phyloP scores from a whole-genome alignment of 2,113 vertebrate genomes.

The Brachyhypopomus occidentalis region DNA sequence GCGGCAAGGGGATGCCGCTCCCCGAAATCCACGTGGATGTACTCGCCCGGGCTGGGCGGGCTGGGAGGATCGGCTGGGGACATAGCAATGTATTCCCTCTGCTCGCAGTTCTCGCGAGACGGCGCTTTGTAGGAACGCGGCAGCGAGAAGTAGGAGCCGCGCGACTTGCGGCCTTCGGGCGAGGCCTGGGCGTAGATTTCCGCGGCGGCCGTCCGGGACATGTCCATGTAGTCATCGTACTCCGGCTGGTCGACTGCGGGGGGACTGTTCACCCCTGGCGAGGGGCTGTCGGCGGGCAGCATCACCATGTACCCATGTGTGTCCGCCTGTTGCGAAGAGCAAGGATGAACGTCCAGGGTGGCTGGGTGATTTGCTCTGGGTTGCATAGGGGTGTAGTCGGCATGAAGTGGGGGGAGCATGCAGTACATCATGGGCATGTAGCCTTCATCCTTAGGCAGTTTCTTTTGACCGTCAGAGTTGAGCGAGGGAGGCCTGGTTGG shows the following conservation, averaged over 20 bases:
- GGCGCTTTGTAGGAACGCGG: slow-evolving; percentile 79
- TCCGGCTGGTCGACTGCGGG: slow-evolving; percentile 55
- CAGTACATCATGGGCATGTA: slow-evolving; percentile 93
- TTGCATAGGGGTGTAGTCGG: slow-evolving; percentile 58
- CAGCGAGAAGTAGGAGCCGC: slow-evolving; percentile 75
- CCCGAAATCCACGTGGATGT: slow-evolving; percentile 91
- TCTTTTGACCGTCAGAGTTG: slow-evolving; percentile 55
- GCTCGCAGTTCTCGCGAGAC: slow-evolving; percentile 59
- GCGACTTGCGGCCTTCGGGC: slow-evolving; percentile 65
- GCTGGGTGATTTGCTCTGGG: slow-evolving; percentile 74
- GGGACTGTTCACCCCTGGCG: slow-evolving; percentile 74
- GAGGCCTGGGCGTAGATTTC: slow-evolving; percentile 67
- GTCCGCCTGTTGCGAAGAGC: slow-evolving; percentile 82
- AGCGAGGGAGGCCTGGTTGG: slow-evolving; percentile 53
- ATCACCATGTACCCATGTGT: slow-evolving; percentile 92
- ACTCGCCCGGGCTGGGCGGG: slow-evolving; percentile 85
- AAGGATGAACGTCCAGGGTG: slow-evolving; percentile 60
- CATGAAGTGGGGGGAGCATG: slow-evolving; percentile 29
- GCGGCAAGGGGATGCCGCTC: slow-evolving; percentile 70
- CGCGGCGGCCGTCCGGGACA: slow-evolving; percentile 83
- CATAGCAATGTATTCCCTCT: slow-evolving; percentile 78
- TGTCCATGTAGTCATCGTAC: slow-evolving; percentile 87
- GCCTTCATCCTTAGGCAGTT: slow-evolving; percentile 73
- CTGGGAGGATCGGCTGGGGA: slow-evolving; percentile 70
- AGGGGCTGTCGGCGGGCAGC: slow-evolving; percentile 84